Base-by-base conservation (phyloP, 1,140 invertebrate genomes). In the Bursaphelenchus mucronatus region DNA sequence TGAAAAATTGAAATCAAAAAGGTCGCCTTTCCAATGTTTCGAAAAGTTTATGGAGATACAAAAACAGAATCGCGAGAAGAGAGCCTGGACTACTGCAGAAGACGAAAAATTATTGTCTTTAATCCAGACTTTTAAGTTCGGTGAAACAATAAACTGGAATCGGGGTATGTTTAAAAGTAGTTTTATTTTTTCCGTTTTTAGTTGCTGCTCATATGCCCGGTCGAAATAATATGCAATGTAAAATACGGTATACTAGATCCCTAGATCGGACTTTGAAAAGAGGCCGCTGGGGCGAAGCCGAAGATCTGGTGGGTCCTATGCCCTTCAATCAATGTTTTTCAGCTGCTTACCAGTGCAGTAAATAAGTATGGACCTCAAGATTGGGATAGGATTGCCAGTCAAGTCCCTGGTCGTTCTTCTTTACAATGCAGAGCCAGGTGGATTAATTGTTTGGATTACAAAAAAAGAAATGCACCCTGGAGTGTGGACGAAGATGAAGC, bases 341-440 rank as follows among this genome's bases (percentile, higher is more conserved):
- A 71, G 70, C 17, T 69, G 39, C 41, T 71, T 10, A 45, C 75
- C 5, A 47, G 19, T 13, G 55, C 66, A 10, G 55, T 71, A 17
- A 71, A 71, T 30, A 71, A 71, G 50, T 71, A 71, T 49, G 70
- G 70, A 7, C 70, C 70, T 13, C 57, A 65, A n/a, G 70, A 71
- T 63, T 71, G 70, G 70, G 15, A 21, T 17, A 19, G 64, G 41
- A 75, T 71, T n/a, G 43, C 72, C 39, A 21, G 41, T 19, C 11
- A 13, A 15, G 66, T 71, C 19, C 68, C 44, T 8, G 59, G 65
- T 15, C 52, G 70, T 15, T 51, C 64, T 17, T 17, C 56, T 39
- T 13, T 74, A 39, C 70, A 71, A 46, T 71, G 70, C 47, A 51
- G 70, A 8, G 70, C 75, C 19, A 39, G 70, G 52, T 71, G 52